Evolutionary conservation across 2,888 invertebrate species (phyloP).

Genomic region (Ennomos fuscantarius): DNA sequence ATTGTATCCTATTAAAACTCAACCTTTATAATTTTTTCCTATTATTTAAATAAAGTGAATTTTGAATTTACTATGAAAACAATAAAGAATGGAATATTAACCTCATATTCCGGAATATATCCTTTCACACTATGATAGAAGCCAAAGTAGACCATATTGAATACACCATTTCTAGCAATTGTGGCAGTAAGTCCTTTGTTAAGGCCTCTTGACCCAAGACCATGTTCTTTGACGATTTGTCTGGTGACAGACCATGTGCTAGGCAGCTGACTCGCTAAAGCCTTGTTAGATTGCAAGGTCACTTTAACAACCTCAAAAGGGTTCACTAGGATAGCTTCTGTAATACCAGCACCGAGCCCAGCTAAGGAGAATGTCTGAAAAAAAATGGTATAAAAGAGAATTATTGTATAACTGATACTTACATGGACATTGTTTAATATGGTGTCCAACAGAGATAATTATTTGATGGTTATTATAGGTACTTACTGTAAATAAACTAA

Average conservation of each 20-base stretch:
- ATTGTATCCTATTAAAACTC: too few species aligned
- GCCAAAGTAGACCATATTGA: constrained; percentile 97
- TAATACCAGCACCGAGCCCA: constrained; percentile 94
- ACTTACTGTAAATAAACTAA: too few species aligned
- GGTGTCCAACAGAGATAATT: too few species aligned
- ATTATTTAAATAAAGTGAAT: too few species aligned
- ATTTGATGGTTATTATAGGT: too few species aligned
- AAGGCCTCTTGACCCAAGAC: constrained; percentile 92
- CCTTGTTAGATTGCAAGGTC: constrained; percentile 91
- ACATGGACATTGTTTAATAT: too few species aligned
- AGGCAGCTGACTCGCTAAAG: constrained; percentile 86
- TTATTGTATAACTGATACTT: too few species aligned
- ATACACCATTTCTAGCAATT: constrained; percentile 94
- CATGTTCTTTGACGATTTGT: constrained; percentile 90
- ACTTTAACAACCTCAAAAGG: constrained; percentile 99
- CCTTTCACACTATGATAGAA: constrained; percentile 97
- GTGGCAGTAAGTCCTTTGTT: constrained; percentile 96
- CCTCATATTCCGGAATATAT: constrained; percentile 87
- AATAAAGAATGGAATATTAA: constrained; percentile 49
- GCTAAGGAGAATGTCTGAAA: constrained; percentile 94
- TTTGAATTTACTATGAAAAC: not conserved
- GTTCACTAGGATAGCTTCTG: constrained; percentile 96
- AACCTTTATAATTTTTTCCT: too few species aligned
- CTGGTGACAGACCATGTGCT: constrained; percentile 93
- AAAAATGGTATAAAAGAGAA: constrained; percentile 16